Evolutionary conservation across 2,888 invertebrate genomes (phyloP), one percentile per base, ranked within the genome.

Genomic region (Aleiodes testaceus): DNA sequence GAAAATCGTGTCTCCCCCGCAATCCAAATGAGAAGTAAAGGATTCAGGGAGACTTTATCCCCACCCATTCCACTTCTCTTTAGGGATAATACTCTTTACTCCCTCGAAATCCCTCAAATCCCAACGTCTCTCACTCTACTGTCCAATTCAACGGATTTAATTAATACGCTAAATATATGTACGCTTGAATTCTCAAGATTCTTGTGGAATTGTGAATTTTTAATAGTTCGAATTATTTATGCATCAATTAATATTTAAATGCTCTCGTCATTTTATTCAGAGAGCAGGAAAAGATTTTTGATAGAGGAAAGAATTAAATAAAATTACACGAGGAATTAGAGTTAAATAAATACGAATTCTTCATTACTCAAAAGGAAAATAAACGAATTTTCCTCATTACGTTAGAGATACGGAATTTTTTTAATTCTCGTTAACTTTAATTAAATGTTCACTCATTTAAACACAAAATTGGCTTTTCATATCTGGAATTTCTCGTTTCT

Each of bases 101-200:
- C 50, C 64, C 64, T 65, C 49, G n/a, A 50, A 65, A 65, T 66
- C 53, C 53, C 22, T n/a, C 53, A 66, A 53, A 50, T 36, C 53
- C 14, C 53, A 16, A 7, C 14, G 5, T 49, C 47, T n/a, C 66
- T 52, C 66, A 66, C 44, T 66, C 45, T 18, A 22, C 6, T 63
- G 26, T 55, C 67, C 45, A 53, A 45, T 59, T 30, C 59, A 45
- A 36, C 59, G 14, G 59, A 52, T 59, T 68, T 68, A 55, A 68
- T 68, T 68, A 59, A 26, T 55, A 20, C 47, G 47, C 36, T 36
- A 36, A 36, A 68, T 47, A 59, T 59, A 68, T 26, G 26, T 45
- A 55, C 47, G 20, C 59, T 59, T 30, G 67, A 55, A 68, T 68
- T 68, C 67, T 47, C 45, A 45, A 55, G 59, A 68, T 59, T 68